A percentile compares a stretch with the other conserved stretches of the same genome.
phyloP scores from a whole-genome alignment of 2,797 vertebrate genomes.

The Smutsia gigantea region DNA sequence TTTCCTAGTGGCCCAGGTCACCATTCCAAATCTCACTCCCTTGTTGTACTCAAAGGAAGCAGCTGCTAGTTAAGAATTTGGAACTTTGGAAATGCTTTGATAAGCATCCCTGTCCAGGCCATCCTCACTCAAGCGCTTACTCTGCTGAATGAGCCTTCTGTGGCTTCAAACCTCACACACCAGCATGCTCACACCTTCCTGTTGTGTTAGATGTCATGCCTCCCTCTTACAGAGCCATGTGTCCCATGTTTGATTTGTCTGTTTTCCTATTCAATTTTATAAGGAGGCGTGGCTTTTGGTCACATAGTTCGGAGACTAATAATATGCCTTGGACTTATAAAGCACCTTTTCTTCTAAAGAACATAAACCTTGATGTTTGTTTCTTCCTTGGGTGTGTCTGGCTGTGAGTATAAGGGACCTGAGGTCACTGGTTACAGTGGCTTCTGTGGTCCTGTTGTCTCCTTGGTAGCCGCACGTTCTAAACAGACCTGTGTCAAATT shows the following conservation, averaged over 20 bases:
- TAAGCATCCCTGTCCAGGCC: background rate
- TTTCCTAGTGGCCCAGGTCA: background rate
- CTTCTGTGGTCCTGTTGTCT: background rate
- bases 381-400: background rate
- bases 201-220: background rate
- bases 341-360: slow-evolving; percentile 31
- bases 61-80: background rate
- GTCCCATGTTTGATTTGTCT: background rate
- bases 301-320: background rate
- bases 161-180: background rate
- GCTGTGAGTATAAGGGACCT: background rate
- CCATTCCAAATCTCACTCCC: background rate
- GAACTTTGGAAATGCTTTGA: background rate
- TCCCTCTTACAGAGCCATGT: background rate
- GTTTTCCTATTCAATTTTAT: background rate
- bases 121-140: background rate
- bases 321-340: slow-evolving; percentile 24
- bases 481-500: background rate
- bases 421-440: background rate
- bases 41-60: background rate
- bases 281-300: background rate
- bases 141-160: background rate
- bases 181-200: background rate
- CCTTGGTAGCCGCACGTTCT: background rate
- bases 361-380: too few relatives aligned